These are phyloP conservation scores for Synchiropus splendidus DNA, from an alignment of 2,113 vertebrate genomes.

Conservation along the genomic window DNA sequence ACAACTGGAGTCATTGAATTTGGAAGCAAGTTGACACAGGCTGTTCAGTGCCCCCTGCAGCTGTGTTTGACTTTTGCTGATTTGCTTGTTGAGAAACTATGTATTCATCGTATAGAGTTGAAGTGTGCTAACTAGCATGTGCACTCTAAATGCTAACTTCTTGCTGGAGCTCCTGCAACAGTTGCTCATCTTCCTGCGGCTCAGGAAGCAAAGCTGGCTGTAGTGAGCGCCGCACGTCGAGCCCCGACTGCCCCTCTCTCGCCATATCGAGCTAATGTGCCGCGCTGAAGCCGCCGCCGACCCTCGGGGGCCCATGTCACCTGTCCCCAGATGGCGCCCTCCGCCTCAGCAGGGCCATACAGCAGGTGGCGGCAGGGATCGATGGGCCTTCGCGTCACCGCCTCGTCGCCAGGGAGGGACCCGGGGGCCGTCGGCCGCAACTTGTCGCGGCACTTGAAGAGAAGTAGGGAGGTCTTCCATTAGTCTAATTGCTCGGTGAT, in stretches of 20 bases:
- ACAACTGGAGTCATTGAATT: too few species aligned
- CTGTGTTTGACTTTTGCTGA: too few species aligned
- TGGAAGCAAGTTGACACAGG: too few species aligned
- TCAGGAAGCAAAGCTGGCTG: constrained; percentile 18
- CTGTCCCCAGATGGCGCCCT: constrained; percentile 42
- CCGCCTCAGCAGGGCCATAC: constrained; percentile 43
- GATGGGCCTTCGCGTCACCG: constrained; percentile 40
- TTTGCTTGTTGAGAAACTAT: too few species aligned
- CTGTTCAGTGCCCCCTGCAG: too few species aligned
- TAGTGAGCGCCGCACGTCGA: constrained; percentile 31
- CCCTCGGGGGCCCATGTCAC: constrained; percentile 43
- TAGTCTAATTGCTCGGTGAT: constrained; percentile 62
- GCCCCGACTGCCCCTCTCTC: constrained; percentile 29
- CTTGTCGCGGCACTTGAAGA: constrained; percentile 33
- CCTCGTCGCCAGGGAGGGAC: constrained; percentile 18
- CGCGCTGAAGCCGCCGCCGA: constrained; percentile 46
- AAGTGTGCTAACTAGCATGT: too few species aligned
- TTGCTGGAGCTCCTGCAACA: neutral
- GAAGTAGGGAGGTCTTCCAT: constrained; percentile 54
- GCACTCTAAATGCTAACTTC: neutral
- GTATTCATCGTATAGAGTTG: too few species aligned
- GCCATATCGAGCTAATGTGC: constrained; percentile 51
- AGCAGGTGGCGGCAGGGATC: constrained; percentile 60
- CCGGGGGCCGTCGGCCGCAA: constrained; percentile 10
- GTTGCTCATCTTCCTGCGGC: constrained; percentile 4